phyloP scores from a whole-genome alignment of 2,113 vertebrate genomes.

The Lethenteron reissneri region DNA sequence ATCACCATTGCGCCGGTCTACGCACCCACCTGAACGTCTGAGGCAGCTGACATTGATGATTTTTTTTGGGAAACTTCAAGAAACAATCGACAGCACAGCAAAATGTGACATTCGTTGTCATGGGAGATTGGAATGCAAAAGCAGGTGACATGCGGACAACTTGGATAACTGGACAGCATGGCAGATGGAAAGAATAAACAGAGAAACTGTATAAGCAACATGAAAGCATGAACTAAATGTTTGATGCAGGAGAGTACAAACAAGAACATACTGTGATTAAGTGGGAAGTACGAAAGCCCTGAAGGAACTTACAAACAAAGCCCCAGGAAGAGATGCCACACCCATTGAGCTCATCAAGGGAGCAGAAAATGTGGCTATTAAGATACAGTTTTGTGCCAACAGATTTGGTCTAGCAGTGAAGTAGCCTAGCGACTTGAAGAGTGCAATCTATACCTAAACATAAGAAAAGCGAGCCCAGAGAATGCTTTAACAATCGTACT shows the following conservation, averaged over 20 bases:
- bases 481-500: neutral
- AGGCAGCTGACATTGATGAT: no score
- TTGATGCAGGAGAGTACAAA: neutral
- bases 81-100: no score
- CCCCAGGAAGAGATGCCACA: neutral
- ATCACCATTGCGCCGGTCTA: no score
- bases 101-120: no score
- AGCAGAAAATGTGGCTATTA: neutral
- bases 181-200: conserved; percentile 6
- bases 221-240: neutral
- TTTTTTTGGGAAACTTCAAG: no score
- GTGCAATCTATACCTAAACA: neutral
- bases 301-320: neutral
- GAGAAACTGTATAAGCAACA: conserved; percentile 5
- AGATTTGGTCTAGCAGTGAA: conserved; percentile 1
- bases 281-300: neutral
- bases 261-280: neutral
- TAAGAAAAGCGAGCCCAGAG: neutral
- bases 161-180: no score
- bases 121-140: no score
- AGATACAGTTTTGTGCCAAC: neutral
- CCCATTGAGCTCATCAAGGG: conserved; percentile 1
- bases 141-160: no score
- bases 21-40: no score
- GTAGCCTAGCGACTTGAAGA: no score